Evolutionary conservation across 2,797 vertebrate genomes (phyloP).

Genomic region (Prionace glauca): DNA sequence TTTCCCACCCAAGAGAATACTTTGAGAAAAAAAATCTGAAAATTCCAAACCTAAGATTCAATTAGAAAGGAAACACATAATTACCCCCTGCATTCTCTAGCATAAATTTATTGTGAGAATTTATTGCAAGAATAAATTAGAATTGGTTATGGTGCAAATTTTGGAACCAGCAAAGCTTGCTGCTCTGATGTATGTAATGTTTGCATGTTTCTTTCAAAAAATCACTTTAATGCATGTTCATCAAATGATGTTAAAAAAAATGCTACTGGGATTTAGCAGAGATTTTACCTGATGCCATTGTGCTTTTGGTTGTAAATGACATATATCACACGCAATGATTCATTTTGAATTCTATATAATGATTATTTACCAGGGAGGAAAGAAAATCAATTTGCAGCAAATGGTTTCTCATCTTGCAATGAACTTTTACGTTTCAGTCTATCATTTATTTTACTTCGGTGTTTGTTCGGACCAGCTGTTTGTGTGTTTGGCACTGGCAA

Average conservation of each 20-base stretch:
- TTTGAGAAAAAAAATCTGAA: no score
- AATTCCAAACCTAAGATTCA: not conserved
- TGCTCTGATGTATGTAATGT: not conserved
- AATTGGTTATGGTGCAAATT: not conserved
- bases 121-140: slow-evolving; percentile 20
- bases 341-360: slow-evolving; percentile 11
- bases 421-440: not conserved
- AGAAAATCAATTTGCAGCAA: not conserved
- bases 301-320: not conserved
- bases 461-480: not conserved
- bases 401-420: not conserved
- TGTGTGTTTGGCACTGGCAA: not conserved
- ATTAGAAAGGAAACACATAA: not conserved
- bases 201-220: not conserved
- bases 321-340: not conserved
- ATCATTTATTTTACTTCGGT: not conserved
- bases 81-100: not conserved
- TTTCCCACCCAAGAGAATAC: no score
- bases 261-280: not conserved
- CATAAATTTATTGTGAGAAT: not conserved
- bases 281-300: not conserved
- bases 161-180: slow-evolving; percentile 13
- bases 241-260: slow-evolving; percentile 9
- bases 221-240: not conserved
- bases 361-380: not conserved